A percentile compares a stretch with the other conserved stretches of the same genome.
These are phyloP conservation scores for Trachelus tabidus DNA, from an alignment of 2,888 invertebrate genomes.

Conservation along the genomic window DNA sequence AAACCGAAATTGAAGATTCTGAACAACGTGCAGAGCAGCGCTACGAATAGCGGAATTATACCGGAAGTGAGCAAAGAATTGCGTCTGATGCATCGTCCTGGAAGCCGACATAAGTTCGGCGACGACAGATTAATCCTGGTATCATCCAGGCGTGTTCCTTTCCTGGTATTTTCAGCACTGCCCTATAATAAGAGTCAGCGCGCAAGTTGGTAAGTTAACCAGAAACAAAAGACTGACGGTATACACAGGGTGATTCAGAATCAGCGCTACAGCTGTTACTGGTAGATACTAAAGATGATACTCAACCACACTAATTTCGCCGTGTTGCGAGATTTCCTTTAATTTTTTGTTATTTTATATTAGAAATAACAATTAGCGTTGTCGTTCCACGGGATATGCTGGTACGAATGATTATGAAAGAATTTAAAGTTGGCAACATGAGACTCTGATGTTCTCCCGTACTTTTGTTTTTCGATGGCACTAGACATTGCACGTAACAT, in stretches of 20 bases:
- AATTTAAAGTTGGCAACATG: neutral
- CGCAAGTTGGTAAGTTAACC: constrained; percentile 70
- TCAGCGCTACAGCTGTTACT: neutral
- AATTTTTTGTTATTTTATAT: neutral
- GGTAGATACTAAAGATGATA: neutral
- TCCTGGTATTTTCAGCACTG: constrained; percentile 87
- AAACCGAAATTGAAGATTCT: constrained; percentile 71
- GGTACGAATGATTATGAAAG: neutral
- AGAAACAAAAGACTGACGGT: neutral
- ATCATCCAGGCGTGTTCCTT: constrained; percentile 81
- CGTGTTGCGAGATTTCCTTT: constrained; percentile 3
- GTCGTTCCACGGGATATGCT: neutral
- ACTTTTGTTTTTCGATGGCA: too few species aligned
- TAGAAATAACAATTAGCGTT: neutral
- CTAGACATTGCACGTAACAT: too few species aligned
- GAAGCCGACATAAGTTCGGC: constrained; percentile 76
- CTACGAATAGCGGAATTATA: constrained; percentile 52
- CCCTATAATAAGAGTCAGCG: constrained; percentile 81
- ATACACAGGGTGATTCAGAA: neutral
- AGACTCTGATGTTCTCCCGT: too few species aligned
- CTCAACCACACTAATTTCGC: too few species aligned
- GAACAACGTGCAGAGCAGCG: constrained; percentile 69
- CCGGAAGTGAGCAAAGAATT: constrained; percentile 64
- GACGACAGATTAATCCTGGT: constrained; percentile 87
- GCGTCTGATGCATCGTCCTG: constrained; percentile 67